phyloP scores from a whole-genome alignment of 2,113 vertebrate species.

The Cygnus buccinator region DNA sequence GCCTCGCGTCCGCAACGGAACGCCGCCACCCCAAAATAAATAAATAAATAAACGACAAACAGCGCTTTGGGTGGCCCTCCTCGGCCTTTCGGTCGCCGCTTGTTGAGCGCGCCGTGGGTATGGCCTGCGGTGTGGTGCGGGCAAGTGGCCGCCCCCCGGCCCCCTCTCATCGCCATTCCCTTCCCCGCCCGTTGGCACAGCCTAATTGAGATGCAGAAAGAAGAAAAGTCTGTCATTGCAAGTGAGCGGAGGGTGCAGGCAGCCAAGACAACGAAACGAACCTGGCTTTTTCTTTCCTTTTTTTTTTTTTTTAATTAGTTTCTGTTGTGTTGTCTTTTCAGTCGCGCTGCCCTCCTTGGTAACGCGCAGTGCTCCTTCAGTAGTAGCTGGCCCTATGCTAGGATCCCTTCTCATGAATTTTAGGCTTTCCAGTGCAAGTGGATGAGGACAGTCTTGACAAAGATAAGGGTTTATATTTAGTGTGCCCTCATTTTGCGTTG shows the following conservation, averaged over 20 bases:
- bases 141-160: not conserved
- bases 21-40: not conserved
- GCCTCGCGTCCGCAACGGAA: not conserved
- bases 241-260: not conserved
- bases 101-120: not conserved
- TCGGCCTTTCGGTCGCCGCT: not conserved
- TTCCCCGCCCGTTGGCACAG: conserved; percentile 64
- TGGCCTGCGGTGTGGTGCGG: not conserved
- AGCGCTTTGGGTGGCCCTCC: not conserved
- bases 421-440: not conserved
- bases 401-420: not conserved
- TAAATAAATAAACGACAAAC: not conserved
- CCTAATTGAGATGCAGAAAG: conserved; percentile 77
- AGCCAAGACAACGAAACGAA: conserved; percentile 4
- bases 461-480: conserved; percentile 18
- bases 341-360: not conserved
- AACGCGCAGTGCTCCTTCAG: not conserved
- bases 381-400: not conserved
- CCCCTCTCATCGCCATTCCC: conserved; percentile 68
- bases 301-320: not conserved
- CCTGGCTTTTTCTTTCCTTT: not conserved
- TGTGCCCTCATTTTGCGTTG: not conserved
- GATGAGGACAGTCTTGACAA: conserved; percentile 18
- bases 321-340: not conserved
- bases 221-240: conserved; percentile 68